phyloP scores from a whole-genome alignment of 2,797 vertebrate species.

The Chelmon rostratus region DNA sequence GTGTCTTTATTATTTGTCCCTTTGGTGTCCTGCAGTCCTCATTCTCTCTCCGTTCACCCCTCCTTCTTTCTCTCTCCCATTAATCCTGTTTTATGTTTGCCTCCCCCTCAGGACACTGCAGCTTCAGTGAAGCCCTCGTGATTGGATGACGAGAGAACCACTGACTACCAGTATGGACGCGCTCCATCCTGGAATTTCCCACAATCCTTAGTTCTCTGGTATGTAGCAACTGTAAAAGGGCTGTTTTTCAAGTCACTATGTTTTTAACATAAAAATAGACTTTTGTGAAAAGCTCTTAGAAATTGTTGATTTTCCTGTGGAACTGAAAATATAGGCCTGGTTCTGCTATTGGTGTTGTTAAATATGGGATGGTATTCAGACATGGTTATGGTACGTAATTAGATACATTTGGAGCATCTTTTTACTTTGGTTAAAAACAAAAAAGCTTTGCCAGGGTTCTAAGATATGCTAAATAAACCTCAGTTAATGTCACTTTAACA shows the following conservation, averaged over 20 bases:
- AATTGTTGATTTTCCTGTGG: not conserved
- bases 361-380: slow-evolving; percentile 4
- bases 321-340: slow-evolving; percentile 5
- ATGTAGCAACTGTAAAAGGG: slow-evolving; percentile 20
- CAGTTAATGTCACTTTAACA: not conserved
- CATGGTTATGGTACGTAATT: not conserved
- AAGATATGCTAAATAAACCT: not conserved
- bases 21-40: slow-evolving; percentile 63
- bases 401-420: not conserved
- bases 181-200: slow-evolving; percentile 64
- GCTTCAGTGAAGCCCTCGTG: slow-evolving; percentile 49
- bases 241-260: not conserved
- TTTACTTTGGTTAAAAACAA: not conserved
- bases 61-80: slow-evolving; percentile 48
- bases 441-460: not conserved
- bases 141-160: slow-evolving; percentile 60
- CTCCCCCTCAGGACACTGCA: slow-evolving; percentile 68
- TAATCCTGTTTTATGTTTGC: slow-evolving; percentile 74
- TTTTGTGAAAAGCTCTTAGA: slow-evolving; percentile 6
- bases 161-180: slow-evolving; percentile 74
- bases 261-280: slow-evolving; percentile 9
- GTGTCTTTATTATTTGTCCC: slow-evolving; percentile 78
- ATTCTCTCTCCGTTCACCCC: slow-evolving; percentile 21
- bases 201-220: slow-evolving; percentile 73
- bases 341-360: not conserved